Evolutionary conservation across 2,888 invertebrate genomes (phyloP), one percentile per base, ranked within the genome.

Genomic region (Leptarthrus brevirostris): DNA sequence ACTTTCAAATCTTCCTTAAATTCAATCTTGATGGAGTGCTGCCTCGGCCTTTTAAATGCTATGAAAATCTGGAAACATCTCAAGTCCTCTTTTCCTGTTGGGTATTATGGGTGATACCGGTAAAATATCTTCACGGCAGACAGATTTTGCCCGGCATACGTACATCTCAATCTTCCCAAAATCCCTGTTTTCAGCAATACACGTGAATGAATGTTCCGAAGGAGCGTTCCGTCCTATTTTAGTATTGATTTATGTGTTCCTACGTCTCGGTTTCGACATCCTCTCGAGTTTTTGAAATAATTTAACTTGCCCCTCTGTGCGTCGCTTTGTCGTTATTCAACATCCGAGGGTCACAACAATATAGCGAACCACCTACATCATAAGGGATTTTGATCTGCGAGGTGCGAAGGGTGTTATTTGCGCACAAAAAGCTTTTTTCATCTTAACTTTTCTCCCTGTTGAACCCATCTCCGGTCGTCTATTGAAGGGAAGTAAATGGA

Each of bases 321-420:
- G n/a, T 56, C 30, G 12, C 34, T 40, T 61, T 61, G 61, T 40
- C 61, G 36, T 26, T 12, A 30, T 34, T n/a, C 61, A 40, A 30
- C 30, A 30, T 30, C 30, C 30, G 30, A 30, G 30, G 40, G 61
- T 40, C 36, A 61, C 36, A 36, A 34, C 5, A 40, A 40, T 40
- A 61, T 36, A 44, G 22, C 40, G 24, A 40, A 20, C 61, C 61
- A 18, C 40, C 61, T 30, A 36, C 61, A 61, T 61, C 40, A 22
- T 18, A 16, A 40, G 61, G 40, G n/a, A 22, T 61, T 61, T 61
- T 22, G 14, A 61, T 61, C 40, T 61, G 61, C 61, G 40, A 61
- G 20, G 61, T 40, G 61, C 61, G 40, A 61, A 44, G 61, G 61
- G 61, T 24, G 40, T 61, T 61, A 61, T 61, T 61, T 61, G 61